A percentile compares a stretch with the other conserved stretches of the same genome.
Evolutionary conservation across 2,888 invertebrate genomes (phyloP).

Genomic region (Euzetes globulus): DNA sequence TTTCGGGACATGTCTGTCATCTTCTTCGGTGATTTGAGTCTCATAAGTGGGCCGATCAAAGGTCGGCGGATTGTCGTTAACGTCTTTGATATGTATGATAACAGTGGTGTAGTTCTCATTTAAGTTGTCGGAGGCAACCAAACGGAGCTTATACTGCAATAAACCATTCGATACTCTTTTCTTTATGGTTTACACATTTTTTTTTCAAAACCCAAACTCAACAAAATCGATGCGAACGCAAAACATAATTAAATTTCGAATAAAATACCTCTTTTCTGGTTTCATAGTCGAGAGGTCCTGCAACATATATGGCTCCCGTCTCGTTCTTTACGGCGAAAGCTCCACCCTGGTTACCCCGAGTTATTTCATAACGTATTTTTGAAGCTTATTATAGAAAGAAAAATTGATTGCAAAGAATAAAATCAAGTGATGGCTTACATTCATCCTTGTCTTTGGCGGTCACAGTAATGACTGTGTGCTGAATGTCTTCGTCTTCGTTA

Average conservation of each 20-base stretch:
- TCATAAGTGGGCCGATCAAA: slow-evolving; percentile 90
- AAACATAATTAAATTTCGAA: slow-evolving; percentile 37
- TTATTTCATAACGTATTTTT: slow-evolving; percentile 98
- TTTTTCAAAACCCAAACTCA: slow-evolving; percentile 25
- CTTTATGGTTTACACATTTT: not conserved
- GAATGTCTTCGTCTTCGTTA: slow-evolving; percentile 94
- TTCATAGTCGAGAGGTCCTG: slow-evolving; percentile 93
- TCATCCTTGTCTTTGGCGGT: slow-evolving; percentile 99
- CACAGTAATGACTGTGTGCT: slow-evolving; percentile 92
- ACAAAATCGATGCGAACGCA: slow-evolving; percentile 33
- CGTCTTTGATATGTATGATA: slow-evolving; percentile 93
- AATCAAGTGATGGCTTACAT: slow-evolving; percentile 62
- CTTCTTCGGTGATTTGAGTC: slow-evolving; percentile 91
- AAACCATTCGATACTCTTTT: not conserved
- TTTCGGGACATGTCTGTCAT: slow-evolving; percentile 86
- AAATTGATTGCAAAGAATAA: not conserved
- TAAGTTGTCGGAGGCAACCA: slow-evolving; percentile 90
- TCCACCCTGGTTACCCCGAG: slow-evolving; percentile 90
- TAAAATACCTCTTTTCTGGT: slow-evolving; percentile 83
- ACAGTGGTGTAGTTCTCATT: slow-evolving; percentile 96
- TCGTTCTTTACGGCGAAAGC: slow-evolving; percentile 96
- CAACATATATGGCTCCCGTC: slow-evolving; percentile 97
- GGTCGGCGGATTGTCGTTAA: slow-evolving; percentile 95
- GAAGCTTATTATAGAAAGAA: slow-evolving; percentile 63
- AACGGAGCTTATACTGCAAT: slow-evolving; percentile 76